These are phyloP conservation scores for Ditylenchus weischeri DNA, from an alignment of 2,888 invertebrate genomes.

Conservation along the genomic window DNA sequence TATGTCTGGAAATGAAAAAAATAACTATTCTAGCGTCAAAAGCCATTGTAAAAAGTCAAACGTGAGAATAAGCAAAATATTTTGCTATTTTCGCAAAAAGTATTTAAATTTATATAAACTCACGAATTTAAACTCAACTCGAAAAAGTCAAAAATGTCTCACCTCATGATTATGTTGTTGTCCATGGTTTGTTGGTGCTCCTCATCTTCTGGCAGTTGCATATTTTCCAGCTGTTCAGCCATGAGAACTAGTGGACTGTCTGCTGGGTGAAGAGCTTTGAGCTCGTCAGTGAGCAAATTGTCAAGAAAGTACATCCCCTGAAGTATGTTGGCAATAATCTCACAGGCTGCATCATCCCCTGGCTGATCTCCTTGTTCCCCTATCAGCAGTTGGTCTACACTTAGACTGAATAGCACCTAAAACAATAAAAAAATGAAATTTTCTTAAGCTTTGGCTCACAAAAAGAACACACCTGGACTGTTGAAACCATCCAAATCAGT, in stretches of 20 bases:
- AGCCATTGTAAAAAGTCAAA: too few species aligned
- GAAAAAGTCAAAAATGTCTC: too few species aligned
- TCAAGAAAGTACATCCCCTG: conserved; percentile 6
- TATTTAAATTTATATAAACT: too few species aligned
- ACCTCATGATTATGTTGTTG: conserved; percentile 18
- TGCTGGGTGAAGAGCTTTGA: neutral
- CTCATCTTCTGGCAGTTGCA: conserved; percentile 23
- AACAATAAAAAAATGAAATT: neutral
- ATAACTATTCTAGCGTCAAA: neutral
- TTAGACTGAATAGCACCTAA: conserved; percentile 14
- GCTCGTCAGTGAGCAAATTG: neutral
- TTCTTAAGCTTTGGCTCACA: neutral
- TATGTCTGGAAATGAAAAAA: conserved; percentile 15
- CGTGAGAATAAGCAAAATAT: too few species aligned
- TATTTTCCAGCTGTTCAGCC: conserved; percentile 29
- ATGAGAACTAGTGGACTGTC: neutral
- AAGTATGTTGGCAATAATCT: conserved; percentile 7
- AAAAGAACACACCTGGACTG: conserved; percentile 14
- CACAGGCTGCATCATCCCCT: conserved; percentile 1
- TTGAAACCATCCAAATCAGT: conserved; percentile 17
- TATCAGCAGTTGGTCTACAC: conserved; percentile 9
- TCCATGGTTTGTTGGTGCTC: conserved; percentile 21
- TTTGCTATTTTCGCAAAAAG: too few species aligned
- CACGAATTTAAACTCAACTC: too few species aligned
- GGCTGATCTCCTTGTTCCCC: neutral